Conservation (phyloP, 2,797 vertebrate species). For the Sparidentex hasta region DNA sequence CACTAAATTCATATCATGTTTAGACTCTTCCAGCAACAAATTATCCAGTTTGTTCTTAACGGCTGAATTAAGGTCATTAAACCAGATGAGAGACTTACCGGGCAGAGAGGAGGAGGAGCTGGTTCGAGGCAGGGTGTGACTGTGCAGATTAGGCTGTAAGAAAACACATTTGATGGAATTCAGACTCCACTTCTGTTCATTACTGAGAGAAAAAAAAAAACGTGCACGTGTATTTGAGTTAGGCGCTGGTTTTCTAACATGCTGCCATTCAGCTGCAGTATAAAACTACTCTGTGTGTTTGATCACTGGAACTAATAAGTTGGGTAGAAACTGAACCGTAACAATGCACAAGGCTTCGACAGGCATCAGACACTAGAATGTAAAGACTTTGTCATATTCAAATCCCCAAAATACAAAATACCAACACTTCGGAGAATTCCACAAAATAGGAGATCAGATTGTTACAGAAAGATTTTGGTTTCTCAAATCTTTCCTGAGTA, state of each 20-base stretch:
- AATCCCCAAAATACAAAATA: too few species aligned
- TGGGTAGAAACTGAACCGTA: not conserved
- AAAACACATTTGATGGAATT: constrained; percentile 50
- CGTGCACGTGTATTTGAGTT: not conserved
- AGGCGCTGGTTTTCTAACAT: not conserved
- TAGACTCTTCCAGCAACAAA: constrained; percentile 2
- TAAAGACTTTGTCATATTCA: too few species aligned
- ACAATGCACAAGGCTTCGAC: too few species aligned
- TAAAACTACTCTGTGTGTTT: not conserved
- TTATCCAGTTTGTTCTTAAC: constrained; percentile 5
- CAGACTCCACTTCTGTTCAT: constrained; percentile 18
- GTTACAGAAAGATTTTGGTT: too few species aligned
- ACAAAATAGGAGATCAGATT: too few species aligned
- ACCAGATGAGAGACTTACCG: constrained; percentile 79
- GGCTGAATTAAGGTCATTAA: constrained; percentile 7
- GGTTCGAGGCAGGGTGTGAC: constrained; percentile 85
- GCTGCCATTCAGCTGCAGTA: not conserved
- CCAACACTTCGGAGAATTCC: too few species aligned
- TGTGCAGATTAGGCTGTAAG: constrained; percentile 87
- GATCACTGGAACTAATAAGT: not conserved
- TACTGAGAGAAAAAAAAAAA: not conserved
- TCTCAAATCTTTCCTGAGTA: too few species aligned
- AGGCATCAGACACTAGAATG: too few species aligned
- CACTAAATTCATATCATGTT: constrained; percentile 1
- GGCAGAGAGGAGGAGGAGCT: constrained; percentile 90